phyloP scores from a whole-genome alignment of 2,888 invertebrate genomes.

The Lasiommata megera region DNA sequence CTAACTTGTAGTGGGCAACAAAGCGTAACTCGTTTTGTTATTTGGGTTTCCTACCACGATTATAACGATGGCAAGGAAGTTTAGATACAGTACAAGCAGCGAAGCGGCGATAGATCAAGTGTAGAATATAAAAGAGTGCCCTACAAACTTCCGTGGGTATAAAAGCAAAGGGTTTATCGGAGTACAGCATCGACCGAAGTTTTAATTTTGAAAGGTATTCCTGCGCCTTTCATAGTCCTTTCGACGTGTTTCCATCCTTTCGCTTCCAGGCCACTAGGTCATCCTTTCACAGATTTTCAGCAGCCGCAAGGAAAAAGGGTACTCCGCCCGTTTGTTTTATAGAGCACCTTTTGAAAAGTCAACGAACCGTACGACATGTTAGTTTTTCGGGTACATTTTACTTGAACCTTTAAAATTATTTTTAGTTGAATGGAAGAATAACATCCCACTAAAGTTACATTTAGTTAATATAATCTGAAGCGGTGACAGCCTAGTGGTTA shows the following conservation, averaged over 20 bases:
- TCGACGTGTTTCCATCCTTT: conserved; percentile 9
- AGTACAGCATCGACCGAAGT: neutral
- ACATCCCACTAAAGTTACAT: too few species aligned
- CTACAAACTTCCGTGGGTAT: neutral
- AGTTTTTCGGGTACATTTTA: neutral
- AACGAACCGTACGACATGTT: neutral
- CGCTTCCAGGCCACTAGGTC: conserved; percentile 15
- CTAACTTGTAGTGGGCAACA: too few species aligned
- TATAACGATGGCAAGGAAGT: too few species aligned
- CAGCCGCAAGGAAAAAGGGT: conserved; percentile 10
- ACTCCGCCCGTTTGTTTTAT: conserved; percentile 3
- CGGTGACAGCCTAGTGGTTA: too few species aligned
- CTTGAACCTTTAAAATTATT: neutral
- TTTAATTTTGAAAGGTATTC: conserved; percentile 14
- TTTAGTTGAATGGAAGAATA: neutral
- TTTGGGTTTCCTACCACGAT: too few species aligned
- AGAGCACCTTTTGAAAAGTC: conserved; percentile 15
- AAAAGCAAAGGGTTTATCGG: neutral
- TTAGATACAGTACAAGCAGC: too few species aligned
- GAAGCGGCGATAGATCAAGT: too few species aligned
- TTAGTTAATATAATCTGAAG: too few species aligned
- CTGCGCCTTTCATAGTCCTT: conserved; percentile 7
- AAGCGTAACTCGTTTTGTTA: too few species aligned
- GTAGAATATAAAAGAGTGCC: too few species aligned
- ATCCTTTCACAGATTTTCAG: conserved; percentile 11